Evolutionary conservation across 1,140 invertebrate species (phyloP), one percentile per base, ranked within the genome.

Genomic region (Tribolium madens): DNA sequence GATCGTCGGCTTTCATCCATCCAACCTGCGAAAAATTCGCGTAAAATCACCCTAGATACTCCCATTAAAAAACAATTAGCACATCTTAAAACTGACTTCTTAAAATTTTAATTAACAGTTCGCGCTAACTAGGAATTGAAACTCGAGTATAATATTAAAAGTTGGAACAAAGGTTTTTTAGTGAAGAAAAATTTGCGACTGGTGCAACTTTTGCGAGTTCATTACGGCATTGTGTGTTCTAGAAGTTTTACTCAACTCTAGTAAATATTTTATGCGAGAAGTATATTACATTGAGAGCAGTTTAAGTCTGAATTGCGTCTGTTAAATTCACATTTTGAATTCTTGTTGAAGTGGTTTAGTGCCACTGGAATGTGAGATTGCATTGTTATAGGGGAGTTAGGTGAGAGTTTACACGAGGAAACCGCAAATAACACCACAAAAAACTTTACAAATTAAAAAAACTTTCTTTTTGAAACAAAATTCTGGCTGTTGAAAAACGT

Each of bases 1-100:
- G 95, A 84, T 96, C 95, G 80, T 96, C 94, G 0, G 93, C 93
- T 81, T 93, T 90, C 80, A 97, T 90, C 95, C 95, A 97, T n/a
- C 94, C 95, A 17, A 97, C 94, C 96, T 97, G 86, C 13, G 87
- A 88, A 72, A 21, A 60, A 64, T 52, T 5, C 17, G 2, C 26
- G 1, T 57, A 72, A 64, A 60, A 52, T 12, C 12, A 73, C 48
- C 15, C 36, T 48, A 42, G n/a, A 42, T 42, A 71, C 60, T 50
- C 46, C 12, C 70, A 73, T 50, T 26, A 73, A 53, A 48, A 52
- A 21, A 12, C 21, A 73, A 53, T 50, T 73, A 50, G 46, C 12
- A 52, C 36, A 42, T 42, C 36, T 42, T 42, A 4, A 73, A 52
- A n/a, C 1, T 14, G 31, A 69, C 13, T 71, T 71, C 47, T 47